A percentile compares a stretch with the other conserved stretches of the same genome.
Evolutionary conservation across 2,888 invertebrate genomes (phyloP).

Genomic region (Craniophora ligustri): DNA sequence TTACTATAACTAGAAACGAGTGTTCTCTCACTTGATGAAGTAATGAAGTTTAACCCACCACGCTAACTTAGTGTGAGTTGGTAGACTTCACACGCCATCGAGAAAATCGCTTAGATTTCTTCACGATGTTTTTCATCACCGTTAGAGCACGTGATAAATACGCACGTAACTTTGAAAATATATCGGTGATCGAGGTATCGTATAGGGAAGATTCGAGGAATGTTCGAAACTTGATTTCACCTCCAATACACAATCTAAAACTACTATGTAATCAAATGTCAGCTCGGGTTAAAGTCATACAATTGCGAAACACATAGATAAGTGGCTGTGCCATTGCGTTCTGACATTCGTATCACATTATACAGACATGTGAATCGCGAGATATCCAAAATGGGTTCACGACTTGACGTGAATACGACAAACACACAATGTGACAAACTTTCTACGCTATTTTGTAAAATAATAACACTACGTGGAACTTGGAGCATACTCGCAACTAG

Average conservation of each 20-base stretch:
- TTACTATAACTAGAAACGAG: no score
- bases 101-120: no score
- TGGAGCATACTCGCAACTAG: constrained; percentile 29
- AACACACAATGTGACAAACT: constrained; percentile 71
- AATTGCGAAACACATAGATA: constrained; percentile 38
- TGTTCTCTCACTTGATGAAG: no score
- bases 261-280: constrained; percentile 37
- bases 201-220: neutral
- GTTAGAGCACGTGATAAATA: no score
- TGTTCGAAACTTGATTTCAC: neutral
- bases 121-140: no score
- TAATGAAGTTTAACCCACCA: no score
- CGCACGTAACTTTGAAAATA: no score
- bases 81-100: no score
- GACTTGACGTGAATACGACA: constrained; percentile 62
- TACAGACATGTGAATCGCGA: constrained; percentile 72
- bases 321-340: constrained; percentile 45
- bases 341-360: constrained; percentile 65
- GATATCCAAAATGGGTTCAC: constrained; percentile 64
- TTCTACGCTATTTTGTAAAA: constrained; percentile 50
- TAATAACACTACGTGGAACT: constrained; percentile 40
- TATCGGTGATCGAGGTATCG: no score
- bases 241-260: constrained; percentile 19
- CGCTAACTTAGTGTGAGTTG: no score
- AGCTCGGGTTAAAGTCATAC: constrained; percentile 40